These are phyloP conservation scores for Lithobates sylvaticus DNA, from an alignment of 2,797 vertebrate species.

Conservation along the genomic window DNA sequence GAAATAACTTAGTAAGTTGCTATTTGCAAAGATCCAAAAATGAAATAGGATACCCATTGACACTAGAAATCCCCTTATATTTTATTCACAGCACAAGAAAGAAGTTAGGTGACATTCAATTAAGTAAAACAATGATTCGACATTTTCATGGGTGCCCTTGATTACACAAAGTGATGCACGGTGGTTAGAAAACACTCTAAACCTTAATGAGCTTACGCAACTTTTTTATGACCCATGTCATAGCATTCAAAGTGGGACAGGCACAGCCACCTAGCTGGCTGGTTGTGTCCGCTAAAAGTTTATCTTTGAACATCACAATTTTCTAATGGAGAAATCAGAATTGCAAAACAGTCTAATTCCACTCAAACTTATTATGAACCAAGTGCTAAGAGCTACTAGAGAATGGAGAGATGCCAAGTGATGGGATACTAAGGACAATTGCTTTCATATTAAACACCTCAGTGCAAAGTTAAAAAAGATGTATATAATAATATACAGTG, in stretches of 20 bases:
- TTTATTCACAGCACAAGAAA: too few species aligned
- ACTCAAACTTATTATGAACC: slow-evolving; percentile 71
- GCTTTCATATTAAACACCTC: slow-evolving; percentile 36
- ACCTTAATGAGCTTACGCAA: slow-evolving; percentile 66
- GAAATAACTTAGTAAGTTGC: too few species aligned
- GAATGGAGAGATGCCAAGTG: slow-evolving; percentile 66
- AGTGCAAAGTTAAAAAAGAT: slow-evolving; percentile 20
- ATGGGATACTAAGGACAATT: slow-evolving; percentile 65
- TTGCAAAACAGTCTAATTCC: slow-evolving; percentile 70
- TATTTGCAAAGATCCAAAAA: too few species aligned
- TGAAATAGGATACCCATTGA: too few species aligned
- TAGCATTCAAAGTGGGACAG: slow-evolving; percentile 68
- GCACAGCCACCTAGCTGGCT: slow-evolving; percentile 57
- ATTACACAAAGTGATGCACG: slow-evolving; percentile 44
- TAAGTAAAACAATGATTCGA: slow-evolving; percentile 3
- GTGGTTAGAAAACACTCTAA: slow-evolving; percentile 64
- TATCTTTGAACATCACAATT: slow-evolving; percentile 71
- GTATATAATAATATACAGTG: neutral
- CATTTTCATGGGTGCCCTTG: neutral
- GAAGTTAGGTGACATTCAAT: neutral
- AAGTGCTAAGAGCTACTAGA: slow-evolving; percentile 66
- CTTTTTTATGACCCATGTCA: slow-evolving; percentile 60
- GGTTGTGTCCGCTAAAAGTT: slow-evolving; percentile 68
- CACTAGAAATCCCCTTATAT: too few species aligned
- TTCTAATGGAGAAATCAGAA: slow-evolving; percentile 74